Percentiles rank a stretch among this genome's conserved stretches.
These are phyloP conservation scores for Megalops cyprinoides DNA, from an alignment of 2,797 vertebrate genomes.

Conservation along the genomic window DNA sequence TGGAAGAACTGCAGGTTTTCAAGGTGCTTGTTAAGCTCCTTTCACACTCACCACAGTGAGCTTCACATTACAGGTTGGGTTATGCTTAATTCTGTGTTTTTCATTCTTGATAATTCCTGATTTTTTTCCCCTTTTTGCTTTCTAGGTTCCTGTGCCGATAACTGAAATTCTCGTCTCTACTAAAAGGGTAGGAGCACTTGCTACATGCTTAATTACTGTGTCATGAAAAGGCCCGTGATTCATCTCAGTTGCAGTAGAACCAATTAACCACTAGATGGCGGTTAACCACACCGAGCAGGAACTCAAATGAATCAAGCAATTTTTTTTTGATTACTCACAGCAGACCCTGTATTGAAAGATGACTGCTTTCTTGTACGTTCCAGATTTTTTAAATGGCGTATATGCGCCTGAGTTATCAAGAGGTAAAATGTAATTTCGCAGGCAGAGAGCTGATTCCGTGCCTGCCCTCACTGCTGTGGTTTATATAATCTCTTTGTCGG, in stretches of 20 bases:
- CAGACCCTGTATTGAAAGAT: not conserved
- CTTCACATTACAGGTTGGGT: not conserved
- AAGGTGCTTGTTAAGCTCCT: constrained; percentile 65
- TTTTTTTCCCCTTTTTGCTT: not conserved
- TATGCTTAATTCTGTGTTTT: not conserved
- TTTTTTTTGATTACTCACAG: too few species aligned
- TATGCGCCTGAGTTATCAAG: not conserved
- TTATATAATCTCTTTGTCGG: not conserved
- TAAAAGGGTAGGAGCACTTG: constrained; percentile 82
- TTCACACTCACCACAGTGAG: not conserved
- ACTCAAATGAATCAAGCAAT: not conserved
- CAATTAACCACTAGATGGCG: constrained; percentile 7
- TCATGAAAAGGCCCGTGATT: constrained; percentile 11
- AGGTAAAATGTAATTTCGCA: not conserved
- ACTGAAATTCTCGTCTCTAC: constrained; percentile 90
- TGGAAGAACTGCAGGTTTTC: constrained; percentile 85
- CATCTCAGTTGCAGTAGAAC: not conserved
- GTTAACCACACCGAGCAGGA: not conserved
- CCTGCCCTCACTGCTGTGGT: not conserved
- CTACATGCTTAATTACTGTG: not conserved
- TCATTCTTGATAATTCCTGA: too few species aligned
- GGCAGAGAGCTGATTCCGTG: not conserved
- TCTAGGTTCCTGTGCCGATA: constrained; percentile 82
- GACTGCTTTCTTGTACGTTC: not conserved
- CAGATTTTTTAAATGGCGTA: not conserved